Base-by-base conservation (phyloP, 2,113 vertebrate genomes). In the Muntiacus reevesi region DNA sequence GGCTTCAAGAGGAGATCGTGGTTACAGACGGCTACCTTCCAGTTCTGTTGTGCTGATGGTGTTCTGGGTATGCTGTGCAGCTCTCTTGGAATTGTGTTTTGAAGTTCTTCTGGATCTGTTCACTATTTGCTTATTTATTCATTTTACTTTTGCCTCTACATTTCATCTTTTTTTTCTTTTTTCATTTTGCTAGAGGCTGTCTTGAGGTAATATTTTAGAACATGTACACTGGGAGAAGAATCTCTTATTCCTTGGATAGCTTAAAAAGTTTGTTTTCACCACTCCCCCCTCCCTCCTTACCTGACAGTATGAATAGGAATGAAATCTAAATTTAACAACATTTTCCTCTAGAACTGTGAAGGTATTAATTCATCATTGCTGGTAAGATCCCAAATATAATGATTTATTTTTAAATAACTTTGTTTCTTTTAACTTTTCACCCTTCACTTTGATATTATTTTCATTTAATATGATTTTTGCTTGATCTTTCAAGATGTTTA, bases 21-120 rank as follows among this genome's bases (percentile, higher is more conserved):
- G 21, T 47, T 52, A 47, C 27, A 30, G 27, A 3, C 2, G 8
- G 2, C 15, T 33, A 17, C 45, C 3, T 30, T 59, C 33, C 10
- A 3, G 2, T 30, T 33, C 7, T 13, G 2, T 2, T 13, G 2
- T 16, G 30, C 6, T 0, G 0, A 5, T 4, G 21, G 1, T 25
- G 30, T 14, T 67, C 33, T 13, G 7, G 16, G 33, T 33, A 6
- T 36, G 25, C 15, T 76, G 19, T 19, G 33, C 5, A 11, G 2
- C 11, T 71, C 10, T 84, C 30, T 30, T 40, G 6, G 9, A 91
- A 59, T 2, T 60, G 0, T 54, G 28, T 8, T 82, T 76, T 28
- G 15, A 52, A 76, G 40, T 19, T 88, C 16, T 57, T 83, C 43
- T 89, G 60, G 9, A n/a, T 85, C 86, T 52, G 23, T 91, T 89